Evolutionary conservation across 2,888 invertebrate species (phyloP).

Genomic region (Apamea anceps): DNA sequence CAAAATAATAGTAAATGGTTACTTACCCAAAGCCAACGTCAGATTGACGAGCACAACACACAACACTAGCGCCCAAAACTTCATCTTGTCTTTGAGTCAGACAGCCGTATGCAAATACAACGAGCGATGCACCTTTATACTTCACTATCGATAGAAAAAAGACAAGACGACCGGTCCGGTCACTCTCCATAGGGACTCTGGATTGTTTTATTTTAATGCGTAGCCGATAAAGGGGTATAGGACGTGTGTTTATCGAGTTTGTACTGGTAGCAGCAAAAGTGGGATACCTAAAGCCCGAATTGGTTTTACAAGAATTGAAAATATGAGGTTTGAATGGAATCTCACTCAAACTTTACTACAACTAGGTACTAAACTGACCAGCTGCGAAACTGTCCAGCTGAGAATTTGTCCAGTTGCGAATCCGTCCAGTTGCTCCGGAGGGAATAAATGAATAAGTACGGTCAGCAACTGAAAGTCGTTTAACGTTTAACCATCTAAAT

Average conservation of each 20-base stretch:
- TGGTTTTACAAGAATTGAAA: neutral
- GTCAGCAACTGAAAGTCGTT: neutral
- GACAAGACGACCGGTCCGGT: slow-evolving; percentile 35
- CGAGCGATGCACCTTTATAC: slow-evolving; percentile 30
- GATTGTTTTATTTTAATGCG: slow-evolving; percentile 41
- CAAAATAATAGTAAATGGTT: neutral
- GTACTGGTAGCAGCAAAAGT: slow-evolving; percentile 41
- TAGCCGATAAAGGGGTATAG: slow-evolving; percentile 47
- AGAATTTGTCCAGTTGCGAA: too few relatives aligned
- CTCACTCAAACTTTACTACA: neutral
- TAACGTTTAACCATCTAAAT: neutral
- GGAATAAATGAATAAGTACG: neutral
- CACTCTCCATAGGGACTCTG: slow-evolving; percentile 48
- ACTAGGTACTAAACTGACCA: too few relatives aligned
- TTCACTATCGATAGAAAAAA: slow-evolving; percentile 33
- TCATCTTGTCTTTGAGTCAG: slow-evolving; percentile 47
- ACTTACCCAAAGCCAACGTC: slow-evolving; percentile 49
- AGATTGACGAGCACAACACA: slow-evolving; percentile 46
- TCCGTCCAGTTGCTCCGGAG: too few relatives aligned
- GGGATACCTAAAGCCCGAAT: neutral
- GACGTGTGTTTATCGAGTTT: slow-evolving; percentile 26
- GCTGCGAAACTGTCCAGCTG: too few relatives aligned
- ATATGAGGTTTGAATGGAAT: neutral
- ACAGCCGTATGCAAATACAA: slow-evolving; percentile 21
- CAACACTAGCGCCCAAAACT: slow-evolving; percentile 47